These are phyloP conservation scores for Gibbula magus DNA, from an alignment of 2,888 invertebrate genomes.

Conservation along the genomic window DNA sequence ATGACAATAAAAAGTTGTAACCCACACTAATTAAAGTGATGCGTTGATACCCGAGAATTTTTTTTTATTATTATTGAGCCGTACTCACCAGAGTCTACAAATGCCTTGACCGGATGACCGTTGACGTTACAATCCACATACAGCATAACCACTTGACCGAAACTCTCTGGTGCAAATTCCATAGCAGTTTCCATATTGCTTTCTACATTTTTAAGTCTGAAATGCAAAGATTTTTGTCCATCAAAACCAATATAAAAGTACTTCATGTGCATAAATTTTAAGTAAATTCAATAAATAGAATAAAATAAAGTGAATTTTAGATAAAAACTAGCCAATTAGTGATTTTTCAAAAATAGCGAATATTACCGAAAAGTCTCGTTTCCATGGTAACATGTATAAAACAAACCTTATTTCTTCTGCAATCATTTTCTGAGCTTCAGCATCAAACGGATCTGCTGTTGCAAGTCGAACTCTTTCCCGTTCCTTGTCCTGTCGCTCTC, in stretches of 20 bases:
- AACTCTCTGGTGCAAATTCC: conserved; percentile 98
- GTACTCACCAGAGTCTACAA: conserved; percentile 91
- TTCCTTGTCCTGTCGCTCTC: conserved; percentile 87
- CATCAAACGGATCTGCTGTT: conserved; percentile 95
- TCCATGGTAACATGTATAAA: neutral
- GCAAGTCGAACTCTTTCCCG: conserved; percentile 90
- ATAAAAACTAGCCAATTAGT: no score
- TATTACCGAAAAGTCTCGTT: neutral
- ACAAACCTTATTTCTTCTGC: conserved; percentile 91
- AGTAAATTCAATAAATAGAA: no score
- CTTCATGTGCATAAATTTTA: neutral
- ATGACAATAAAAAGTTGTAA: no score
- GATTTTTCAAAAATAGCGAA: neutral
- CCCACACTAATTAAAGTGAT: no score
- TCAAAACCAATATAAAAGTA: neutral
- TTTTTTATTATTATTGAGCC: neutral
- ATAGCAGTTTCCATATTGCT: conserved; percentile 99
- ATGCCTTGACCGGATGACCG: conserved; percentile 96
- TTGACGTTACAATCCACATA: conserved; percentile 98
- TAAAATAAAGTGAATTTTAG: neutral
- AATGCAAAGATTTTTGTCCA: neutral
- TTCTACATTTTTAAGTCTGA: conserved; percentile 88
- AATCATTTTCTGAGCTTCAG: conserved; percentile 94
- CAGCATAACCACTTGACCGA: conserved; percentile 97
- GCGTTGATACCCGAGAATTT: neutral